Percentiles rank a stretch among this genome's conserved stretches.
Evolutionary conservation across 2,113 vertebrate species (phyloP).

Genomic region (Gambusia affinis): DNA sequence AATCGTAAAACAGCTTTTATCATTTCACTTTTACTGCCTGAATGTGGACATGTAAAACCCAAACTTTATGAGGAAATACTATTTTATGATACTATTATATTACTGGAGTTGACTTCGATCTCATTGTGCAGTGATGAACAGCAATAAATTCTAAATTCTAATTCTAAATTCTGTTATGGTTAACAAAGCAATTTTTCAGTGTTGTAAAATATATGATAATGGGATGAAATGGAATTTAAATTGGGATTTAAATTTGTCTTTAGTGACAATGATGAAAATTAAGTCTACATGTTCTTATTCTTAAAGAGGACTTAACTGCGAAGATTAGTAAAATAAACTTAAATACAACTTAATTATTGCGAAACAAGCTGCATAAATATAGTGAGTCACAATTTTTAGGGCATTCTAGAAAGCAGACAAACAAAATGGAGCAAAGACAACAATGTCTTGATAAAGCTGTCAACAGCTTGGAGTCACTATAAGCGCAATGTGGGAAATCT

Average conservation of each 20-base stretch:
- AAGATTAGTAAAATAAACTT: too few relatives aligned
- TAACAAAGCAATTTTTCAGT: not conserved
- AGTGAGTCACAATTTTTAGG: not conserved
- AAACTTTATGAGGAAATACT: not conserved
- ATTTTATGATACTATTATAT: not conserved
- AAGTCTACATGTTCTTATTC: not conserved
- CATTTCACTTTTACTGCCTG: not conserved
- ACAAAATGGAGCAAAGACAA: conserved; percentile 23
- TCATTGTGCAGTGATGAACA: too few relatives aligned
- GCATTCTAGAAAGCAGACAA: not conserved
- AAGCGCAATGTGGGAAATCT: conserved; percentile 48
- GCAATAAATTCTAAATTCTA: too few relatives aligned
- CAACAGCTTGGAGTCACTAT: conserved; percentile 44
- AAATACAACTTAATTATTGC: not conserved
- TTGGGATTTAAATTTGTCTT: too few relatives aligned
- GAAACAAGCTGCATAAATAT: not conserved
- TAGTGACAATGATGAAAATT: too few relatives aligned
- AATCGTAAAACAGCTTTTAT: too few relatives aligned
- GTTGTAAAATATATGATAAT: not conserved
- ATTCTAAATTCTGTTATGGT: not conserved
- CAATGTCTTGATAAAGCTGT: conserved; percentile 42
- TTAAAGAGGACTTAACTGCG: not conserved
- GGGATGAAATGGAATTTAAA: not conserved
- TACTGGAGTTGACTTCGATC: too few relatives aligned
- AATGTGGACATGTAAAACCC: not conserved